Evolutionary conservation across 2,797 vertebrate species (phyloP).

Genomic region (Babyrousa celebensis): DNA sequence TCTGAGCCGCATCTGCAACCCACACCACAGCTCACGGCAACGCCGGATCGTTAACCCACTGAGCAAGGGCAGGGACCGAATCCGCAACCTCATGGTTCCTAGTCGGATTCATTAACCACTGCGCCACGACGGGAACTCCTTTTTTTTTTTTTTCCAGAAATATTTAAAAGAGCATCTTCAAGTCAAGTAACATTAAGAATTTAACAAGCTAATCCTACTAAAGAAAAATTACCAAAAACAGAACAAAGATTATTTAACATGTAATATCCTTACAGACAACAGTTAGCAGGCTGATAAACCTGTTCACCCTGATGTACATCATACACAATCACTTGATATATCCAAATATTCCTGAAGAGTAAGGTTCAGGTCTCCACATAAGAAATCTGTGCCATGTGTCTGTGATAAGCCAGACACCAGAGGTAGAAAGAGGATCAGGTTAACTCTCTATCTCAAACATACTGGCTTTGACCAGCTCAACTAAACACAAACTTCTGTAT

Average conservation of each 20-base stretch:
- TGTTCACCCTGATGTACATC: neutral
- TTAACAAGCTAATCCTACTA: constrained; percentile 16
- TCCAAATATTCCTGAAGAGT: neutral
- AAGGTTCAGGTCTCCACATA: neutral
- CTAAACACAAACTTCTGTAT: neutral
- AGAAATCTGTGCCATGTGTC: neutral
- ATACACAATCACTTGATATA: neutral
- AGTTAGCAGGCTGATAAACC: neutral
- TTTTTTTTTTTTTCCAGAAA: too few species aligned
- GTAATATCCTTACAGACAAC: neutral
- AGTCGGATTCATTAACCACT: too few species aligned
- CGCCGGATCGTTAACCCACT: too few species aligned
- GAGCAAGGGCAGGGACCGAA: too few species aligned
- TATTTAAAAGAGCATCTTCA: neutral
- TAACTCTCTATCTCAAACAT: neutral
- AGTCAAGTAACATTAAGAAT: neutral
- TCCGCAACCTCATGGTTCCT: too few species aligned
- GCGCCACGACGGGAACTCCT: too few species aligned
- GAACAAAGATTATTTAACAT: neutral
- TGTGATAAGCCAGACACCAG: neutral
- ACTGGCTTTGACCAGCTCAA: neutral
- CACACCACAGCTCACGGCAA: too few species aligned
- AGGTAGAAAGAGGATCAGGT: neutral
- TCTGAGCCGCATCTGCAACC: too few species aligned
- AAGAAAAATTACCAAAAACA: neutral